Percentiles rank a stretch among this genome's conserved stretches.
These are phyloP conservation scores for Trichonephila inaurata DNA, from an alignment of 1,140 invertebrate species.

Conservation along the genomic window DNA sequence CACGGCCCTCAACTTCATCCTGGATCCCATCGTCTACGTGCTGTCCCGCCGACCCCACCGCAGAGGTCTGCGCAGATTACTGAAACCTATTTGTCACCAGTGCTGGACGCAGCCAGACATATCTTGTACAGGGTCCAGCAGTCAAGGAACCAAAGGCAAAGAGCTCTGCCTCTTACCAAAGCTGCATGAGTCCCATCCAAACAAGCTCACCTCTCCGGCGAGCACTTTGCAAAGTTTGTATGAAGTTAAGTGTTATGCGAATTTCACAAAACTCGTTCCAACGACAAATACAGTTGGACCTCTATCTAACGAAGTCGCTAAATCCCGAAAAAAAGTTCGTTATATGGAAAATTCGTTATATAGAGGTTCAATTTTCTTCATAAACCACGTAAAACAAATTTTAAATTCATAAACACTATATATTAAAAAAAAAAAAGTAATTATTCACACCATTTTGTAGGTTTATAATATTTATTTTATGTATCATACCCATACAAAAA, in stretches of 20 bases:
- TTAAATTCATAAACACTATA: no score
- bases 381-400: no score
- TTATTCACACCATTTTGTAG: no score
- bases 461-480: no score
- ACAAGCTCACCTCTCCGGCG: not conserved
- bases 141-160: conserved; percentile 51
- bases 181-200: not conserved
- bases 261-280: no score
- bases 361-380: no score
- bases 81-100: conserved; percentile 77
- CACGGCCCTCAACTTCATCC: conserved; percentile 89
- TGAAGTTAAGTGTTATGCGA: conserved; percentile 27
- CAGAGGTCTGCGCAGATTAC: conserved; percentile 69
- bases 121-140: conserved; percentile 42
- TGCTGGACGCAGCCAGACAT: conserved; percentile 65
- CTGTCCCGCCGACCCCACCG: conserved; percentile 79
- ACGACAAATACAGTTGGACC: no score
- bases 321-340: no score
- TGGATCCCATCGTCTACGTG: conserved; percentile 92
- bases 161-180: not conserved
- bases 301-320: no score
- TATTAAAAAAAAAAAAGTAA: no score
- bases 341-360: no score
- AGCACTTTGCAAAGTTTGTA: conserved; percentile 34
- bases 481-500: no score